Evolutionary conservation across 1,140 invertebrate species (phyloP).

Genomic region (Charaxes varanes): DNA sequence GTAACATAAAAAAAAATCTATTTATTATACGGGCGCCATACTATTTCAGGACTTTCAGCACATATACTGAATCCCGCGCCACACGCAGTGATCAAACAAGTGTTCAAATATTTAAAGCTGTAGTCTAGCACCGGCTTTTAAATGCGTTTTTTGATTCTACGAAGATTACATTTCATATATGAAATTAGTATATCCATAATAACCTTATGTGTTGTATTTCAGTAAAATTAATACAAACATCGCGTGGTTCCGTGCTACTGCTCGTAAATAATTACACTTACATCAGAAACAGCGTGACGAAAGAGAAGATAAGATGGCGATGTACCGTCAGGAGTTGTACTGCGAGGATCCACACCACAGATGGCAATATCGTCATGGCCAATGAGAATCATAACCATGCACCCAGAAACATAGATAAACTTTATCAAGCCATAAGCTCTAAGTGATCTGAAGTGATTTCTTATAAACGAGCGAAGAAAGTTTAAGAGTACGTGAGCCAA

Average conservation of each 20-base stretch:
- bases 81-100: no score
- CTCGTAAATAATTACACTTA: conserved; percentile 25
- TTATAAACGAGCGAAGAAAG: no score
- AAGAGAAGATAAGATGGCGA: conserved; percentile 29
- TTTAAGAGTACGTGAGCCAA: no score
- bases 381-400: conserved; percentile 26
- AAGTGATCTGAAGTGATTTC: not conserved
- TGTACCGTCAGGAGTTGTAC: conserved; percentile 26
- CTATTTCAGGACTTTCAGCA: no score
- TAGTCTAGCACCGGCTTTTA: no score
- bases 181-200: no score
- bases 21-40: no score
- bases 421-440: not conserved
- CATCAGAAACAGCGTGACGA: conserved; percentile 17
- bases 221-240: conserved; percentile 22
- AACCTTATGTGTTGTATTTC: conserved; percentile 11
- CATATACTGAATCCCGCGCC: no score
- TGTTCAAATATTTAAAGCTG: no score
- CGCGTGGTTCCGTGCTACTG: conserved; percentile 17
- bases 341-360: conserved; percentile 28
- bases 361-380: conserved; percentile 16
- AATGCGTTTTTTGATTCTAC: no score
- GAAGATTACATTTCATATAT: no score
- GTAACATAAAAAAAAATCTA: no score
- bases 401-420: conserved; percentile 7